Evolutionary conservation across 2,797 vertebrate genomes (phyloP), one percentile per base, ranked within the genome.

Genomic region (Cyprinella venusta): DNA sequence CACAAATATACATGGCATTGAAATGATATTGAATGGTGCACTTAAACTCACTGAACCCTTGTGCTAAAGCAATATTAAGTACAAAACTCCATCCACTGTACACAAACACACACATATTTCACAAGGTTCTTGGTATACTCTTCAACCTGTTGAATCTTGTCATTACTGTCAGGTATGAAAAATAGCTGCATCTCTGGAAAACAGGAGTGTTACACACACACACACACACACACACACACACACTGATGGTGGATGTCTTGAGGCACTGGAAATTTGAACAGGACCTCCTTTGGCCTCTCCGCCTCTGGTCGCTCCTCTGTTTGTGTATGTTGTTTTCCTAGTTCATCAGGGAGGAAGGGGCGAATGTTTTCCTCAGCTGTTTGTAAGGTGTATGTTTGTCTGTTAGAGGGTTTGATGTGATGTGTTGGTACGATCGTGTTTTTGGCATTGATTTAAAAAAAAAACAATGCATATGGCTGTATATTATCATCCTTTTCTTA

Each of bases 201-300:
- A 84, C 70, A 76, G 56, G 65, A 85, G 81, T 85, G 78, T 71
- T 85, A 19, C 59, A 76, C 72, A 68, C 81, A 33, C 71, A 76
- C 38, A 48, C 65, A 79, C 72, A 83, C 38, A 61, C 65, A 84
- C 15, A 50, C 45, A 48, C 45, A 36, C 18, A 67, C 80, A 82
- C 69, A 77, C 79, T 83, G 19, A 21, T 19, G 79, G 50, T 79
- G 79, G 63, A 74, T 87, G 65, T 85, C 86, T 76, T 42, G 48
- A 5, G 88, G 89, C 84, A 26, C 10, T 83, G 87, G 87, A 88
- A 86, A 86, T 72, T 86, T 86, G 61, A 76, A 83, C 63, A 86
- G 33, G 52, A 76, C 13, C 59, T 79, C 74, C 33, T 59, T 40
- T 67, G 52, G 82, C 38, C 59, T 65, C 67, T 76, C 78, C n/a